Base-by-base conservation (phyloP, 2,113 vertebrate species). In the Hylia prasina region DNA sequence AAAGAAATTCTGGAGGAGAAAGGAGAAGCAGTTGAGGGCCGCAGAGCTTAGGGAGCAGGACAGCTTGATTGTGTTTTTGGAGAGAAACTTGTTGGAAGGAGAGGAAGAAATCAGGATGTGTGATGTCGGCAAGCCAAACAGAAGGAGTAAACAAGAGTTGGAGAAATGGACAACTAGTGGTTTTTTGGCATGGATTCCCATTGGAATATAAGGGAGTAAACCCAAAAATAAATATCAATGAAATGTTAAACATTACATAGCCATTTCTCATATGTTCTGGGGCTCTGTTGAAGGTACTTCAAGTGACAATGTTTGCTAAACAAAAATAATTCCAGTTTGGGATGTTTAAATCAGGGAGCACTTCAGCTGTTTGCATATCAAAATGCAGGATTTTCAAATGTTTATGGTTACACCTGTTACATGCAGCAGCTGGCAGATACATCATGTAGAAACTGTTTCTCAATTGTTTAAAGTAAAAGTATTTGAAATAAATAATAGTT, bases 361-460 rank as follows among this genome's bases (percentile, higher is more conserved):
- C 47, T 87, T 87, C 42, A 58, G 44, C 53, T 79, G 20, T 79
- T 87, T 84, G 31, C 65, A 68, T 40, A 57, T 72, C 48, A 65
- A 84, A 84, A 75, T 51, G 47, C 11, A 61, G 13, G 1, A 16
- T 76, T 93, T 87, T 64, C 45, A 58, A 2, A 44, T 68, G 31
- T 51, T 84, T 65, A 18, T 82, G 57, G 11, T 82, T 87, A 60
- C 48, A 96, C 87, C 87, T 96, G 95, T 93, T 89, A 61, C 7
- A 44, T 22, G 54, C 63, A 91, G 58, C 87, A 91, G 31, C 65
- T 94, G 72, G 57, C 44, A 75, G 58, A 68, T 60, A 16, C 5
- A 8, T 30, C 1, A 0, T 14, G 17, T 48, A 54, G 65, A 84
- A 89, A 69, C 10, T 66, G 12, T 14, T n/a, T 72, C 42, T 73